phyloP scores from a whole-genome alignment of 2,113 vertebrate genomes.

The Peromyscus polionotus region DNA sequence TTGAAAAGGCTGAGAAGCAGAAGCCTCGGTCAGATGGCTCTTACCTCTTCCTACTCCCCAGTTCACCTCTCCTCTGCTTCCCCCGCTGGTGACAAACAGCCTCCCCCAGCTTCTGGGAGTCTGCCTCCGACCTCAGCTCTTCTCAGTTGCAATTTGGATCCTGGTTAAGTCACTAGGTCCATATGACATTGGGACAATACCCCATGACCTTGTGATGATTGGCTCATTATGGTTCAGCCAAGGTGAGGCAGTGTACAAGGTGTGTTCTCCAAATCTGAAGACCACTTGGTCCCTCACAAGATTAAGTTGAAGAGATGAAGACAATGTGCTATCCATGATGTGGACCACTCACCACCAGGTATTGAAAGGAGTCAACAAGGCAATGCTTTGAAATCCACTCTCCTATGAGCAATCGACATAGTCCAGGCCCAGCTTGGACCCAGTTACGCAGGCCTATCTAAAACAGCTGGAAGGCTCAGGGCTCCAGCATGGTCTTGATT shows the following conservation, averaged over 20 bases:
- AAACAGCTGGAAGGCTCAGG: not conserved
- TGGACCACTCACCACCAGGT: not conserved
- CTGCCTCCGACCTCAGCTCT: not conserved
- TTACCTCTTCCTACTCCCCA: accelerated
- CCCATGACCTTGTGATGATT: not conserved
- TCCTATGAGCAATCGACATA: not conserved
- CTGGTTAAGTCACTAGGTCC: not conserved
- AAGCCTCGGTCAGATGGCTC: not conserved
- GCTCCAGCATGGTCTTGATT: not conserved
- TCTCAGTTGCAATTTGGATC: not conserved
- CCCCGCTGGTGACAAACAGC: no score
- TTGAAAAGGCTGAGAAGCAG: not conserved
- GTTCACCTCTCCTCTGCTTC: accelerated
- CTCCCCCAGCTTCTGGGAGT: not conserved
- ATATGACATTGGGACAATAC: not conserved
- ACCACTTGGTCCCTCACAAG: not conserved
- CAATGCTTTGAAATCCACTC: not conserved
- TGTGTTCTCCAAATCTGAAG: not conserved
- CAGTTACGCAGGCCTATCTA: not conserved
- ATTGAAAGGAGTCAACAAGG: not conserved
- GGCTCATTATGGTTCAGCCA: not conserved
- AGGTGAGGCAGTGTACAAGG: not conserved
- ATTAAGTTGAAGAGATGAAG: not conserved
- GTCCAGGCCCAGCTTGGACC: not conserved
- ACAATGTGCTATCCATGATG: not conserved